phyloP scores from a whole-genome alignment of 2,797 vertebrate species.

The Muscicapa striata region DNA sequence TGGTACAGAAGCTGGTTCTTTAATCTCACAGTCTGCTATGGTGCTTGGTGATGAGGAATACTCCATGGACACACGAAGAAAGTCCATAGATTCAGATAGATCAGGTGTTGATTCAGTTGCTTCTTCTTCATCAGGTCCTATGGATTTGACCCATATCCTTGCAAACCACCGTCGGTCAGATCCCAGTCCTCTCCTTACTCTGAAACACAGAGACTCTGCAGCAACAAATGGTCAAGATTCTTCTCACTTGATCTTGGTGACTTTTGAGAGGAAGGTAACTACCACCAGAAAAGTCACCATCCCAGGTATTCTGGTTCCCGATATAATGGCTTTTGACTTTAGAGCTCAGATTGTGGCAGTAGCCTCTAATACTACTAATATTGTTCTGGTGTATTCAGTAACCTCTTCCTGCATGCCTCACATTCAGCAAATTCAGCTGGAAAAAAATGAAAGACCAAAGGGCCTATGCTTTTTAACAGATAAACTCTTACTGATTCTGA shows the following conservation, averaged over 20 bases:
- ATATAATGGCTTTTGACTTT: conserved; percentile 88
- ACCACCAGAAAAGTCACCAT: conserved; percentile 90
- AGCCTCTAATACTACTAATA: conserved; percentile 88
- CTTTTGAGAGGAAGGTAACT: conserved; percentile 89
- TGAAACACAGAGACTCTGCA: conserved; percentile 82
- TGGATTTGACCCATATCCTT: conserved; percentile 87
- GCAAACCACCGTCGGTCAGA: conserved; percentile 86
- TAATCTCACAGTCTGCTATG: conserved; percentile 61
- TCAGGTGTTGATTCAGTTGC: conserved; percentile 71
- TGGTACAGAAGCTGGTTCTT: conserved; percentile 68
- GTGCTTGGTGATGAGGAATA: conserved; percentile 79
- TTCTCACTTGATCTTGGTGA: conserved; percentile 89
- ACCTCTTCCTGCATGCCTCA: conserved; percentile 88
- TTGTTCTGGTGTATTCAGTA: conserved; percentile 88
- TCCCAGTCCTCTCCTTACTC: conserved; percentile 83
- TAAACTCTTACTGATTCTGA: conserved; percentile 86
- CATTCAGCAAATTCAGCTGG: conserved; percentile 89
- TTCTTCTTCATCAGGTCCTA: conserved; percentile 77
- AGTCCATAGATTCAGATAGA: conserved; percentile 83
- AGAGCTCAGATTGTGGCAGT: conserved; percentile 86
- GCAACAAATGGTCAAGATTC: conserved; percentile 86
- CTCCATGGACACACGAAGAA: conserved; percentile 78
- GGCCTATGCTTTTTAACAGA: conserved; percentile 88
- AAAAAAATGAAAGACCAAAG: conserved; percentile 88
- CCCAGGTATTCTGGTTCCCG: conserved; percentile 90